Base-by-base conservation (phyloP, 37 sponge, comb jelly and placozoan species). In the Oopsacas minuta region DNA sequence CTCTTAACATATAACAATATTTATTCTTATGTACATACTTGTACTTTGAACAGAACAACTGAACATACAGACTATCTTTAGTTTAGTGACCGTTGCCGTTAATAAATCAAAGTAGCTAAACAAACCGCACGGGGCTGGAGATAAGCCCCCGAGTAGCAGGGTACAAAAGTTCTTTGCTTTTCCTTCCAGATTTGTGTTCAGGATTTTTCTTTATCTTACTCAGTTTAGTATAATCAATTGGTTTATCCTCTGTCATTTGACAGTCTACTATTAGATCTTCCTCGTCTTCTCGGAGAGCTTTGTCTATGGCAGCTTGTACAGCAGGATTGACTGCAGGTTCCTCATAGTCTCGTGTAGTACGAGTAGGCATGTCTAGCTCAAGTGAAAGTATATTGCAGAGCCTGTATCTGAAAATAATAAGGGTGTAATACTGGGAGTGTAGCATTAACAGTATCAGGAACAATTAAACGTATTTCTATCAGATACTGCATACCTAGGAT, bases 291-390 rank as follows among this genome's bases (percentile, higher is more conserved):
- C 86, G 36, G 38, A 95, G 52, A 17, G 91, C 95, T 36, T 88
- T 88, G 49, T 91, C 92, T 0, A 97, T 88, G 0, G 89, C 92
- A 5, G 95, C 99, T 53, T 95, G 92, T 37, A 94, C 83, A 5
- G 53, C 42, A 0, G 99, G 91, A 12, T 91, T 87, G 37, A 94
- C 89, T n/a, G 82, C 52, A 0, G 93, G 92, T 17, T 89, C 92
- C 75, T 93, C 94, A 82, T 94, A 97, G 82, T 97, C 99, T 0
- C 90, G 52, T 0, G 99, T 97, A 28, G 95, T 97, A 1, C 99
- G 81, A 36, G 84, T 90, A 28, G 96, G 94, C 92, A 96, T 85
- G 85, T 96, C 96, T 83, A 96, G 53, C 75, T 96, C 96, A 36
- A 96, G 69, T 75, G 86, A 86, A 23, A 96, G 85, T 30, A 93